These are phyloP conservation scores for Blastobasis lacticolella DNA, from an alignment of 2,888 invertebrate species.

Conservation along the genomic window DNA sequence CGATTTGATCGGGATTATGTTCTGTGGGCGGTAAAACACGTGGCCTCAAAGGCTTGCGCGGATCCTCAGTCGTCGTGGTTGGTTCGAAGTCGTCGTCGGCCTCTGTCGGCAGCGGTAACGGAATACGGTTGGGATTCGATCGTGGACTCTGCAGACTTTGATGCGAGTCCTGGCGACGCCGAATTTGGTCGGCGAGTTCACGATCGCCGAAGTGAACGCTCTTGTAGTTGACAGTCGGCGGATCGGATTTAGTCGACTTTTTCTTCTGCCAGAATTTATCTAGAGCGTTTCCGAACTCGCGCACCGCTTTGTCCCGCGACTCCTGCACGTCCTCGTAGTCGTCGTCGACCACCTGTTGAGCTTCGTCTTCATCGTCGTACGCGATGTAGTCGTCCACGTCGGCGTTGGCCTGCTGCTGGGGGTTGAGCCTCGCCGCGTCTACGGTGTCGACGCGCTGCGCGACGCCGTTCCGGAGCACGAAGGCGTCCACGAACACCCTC, in stretches of 20 bases:
- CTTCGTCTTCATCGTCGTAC: slow-evolving; percentile 38
- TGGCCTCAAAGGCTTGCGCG: slow-evolving; percentile 47
- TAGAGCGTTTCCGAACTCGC: slow-evolving; percentile 52
- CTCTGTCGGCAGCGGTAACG: slow-evolving; percentile 25
- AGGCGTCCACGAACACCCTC: slow-evolving; percentile 63
- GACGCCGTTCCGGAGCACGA: slow-evolving; percentile 59
- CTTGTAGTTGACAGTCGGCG: slow-evolving; percentile 40
- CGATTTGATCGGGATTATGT: slow-evolving; percentile 64
- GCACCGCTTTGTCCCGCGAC: slow-evolving; percentile 47
- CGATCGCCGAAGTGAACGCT: slow-evolving; percentile 63
- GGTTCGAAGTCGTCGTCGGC: slow-evolving; percentile 38
- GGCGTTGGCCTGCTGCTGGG: slow-evolving; percentile 27
- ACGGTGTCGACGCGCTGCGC: slow-evolving; percentile 50
- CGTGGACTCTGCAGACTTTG: slow-evolving; percentile 39
- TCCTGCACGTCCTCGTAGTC: slow-evolving; percentile 62
- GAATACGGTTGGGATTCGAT: slow-evolving; percentile 30
- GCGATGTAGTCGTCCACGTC: slow-evolving; percentile 46
- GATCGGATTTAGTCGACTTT: slow-evolving; percentile 26
- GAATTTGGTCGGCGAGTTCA: slow-evolving; percentile 32
- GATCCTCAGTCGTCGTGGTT: slow-evolving; percentile 64
- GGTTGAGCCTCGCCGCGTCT: slow-evolving; percentile 40
- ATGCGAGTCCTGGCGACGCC: slow-evolving; percentile 26
- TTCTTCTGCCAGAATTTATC: slow-evolving; percentile 60
- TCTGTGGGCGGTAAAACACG: slow-evolving; percentile 65
- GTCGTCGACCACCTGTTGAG: slow-evolving; percentile 35